Evolutionary conservation across 1,140 invertebrate genomes (phyloP).

Genomic region (Battus philenor): DNA sequence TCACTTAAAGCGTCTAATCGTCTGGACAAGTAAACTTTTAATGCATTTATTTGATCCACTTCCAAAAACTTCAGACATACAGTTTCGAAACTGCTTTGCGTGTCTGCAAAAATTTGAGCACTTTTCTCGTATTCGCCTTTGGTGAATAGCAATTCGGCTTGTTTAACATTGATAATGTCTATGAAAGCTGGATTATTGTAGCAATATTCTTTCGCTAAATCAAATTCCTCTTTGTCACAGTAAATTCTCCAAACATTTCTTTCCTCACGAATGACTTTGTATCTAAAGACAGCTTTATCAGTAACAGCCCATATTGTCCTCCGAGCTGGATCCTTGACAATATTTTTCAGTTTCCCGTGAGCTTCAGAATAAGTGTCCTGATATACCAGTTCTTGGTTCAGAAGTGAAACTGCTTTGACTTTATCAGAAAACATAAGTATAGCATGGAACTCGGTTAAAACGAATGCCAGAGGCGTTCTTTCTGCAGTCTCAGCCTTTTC

Average conservation of each 20-base stretch:
- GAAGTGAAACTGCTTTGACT: conserved; percentile 88
- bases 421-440: conserved; percentile 89
- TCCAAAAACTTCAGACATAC: conserved; percentile 95
- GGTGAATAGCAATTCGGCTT: conserved; percentile 92
- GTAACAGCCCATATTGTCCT: conserved; percentile 93
- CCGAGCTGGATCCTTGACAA: conserved; percentile 88
- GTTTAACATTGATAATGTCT: conserved; percentile 90
- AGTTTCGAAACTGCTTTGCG: conserved; percentile 95
- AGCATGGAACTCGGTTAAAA: conserved; percentile 94
- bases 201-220: conserved; percentile 89
- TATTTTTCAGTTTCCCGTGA: conserved; percentile 87
- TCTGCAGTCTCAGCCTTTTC: conserved; percentile 41
- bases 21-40: conserved; percentile 90
- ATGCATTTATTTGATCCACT: conserved; percentile 86
- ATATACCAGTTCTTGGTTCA: conserved; percentile 92
- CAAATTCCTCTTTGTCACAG: conserved; percentile 90
- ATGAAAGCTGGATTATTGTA: conserved; percentile 85
- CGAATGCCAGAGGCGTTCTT: conserved; percentile 83
- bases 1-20: conserved; percentile 77
- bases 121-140: conserved; percentile 89
- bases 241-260: conserved; percentile 94
- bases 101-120: conserved; percentile 91
- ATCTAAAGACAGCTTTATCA: conserved; percentile 89
- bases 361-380: conserved; percentile 90
- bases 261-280: conserved; percentile 90